Conservation (phyloP, 2,113 vertebrate species). For the Tenebrosternarchus preto region DNA sequence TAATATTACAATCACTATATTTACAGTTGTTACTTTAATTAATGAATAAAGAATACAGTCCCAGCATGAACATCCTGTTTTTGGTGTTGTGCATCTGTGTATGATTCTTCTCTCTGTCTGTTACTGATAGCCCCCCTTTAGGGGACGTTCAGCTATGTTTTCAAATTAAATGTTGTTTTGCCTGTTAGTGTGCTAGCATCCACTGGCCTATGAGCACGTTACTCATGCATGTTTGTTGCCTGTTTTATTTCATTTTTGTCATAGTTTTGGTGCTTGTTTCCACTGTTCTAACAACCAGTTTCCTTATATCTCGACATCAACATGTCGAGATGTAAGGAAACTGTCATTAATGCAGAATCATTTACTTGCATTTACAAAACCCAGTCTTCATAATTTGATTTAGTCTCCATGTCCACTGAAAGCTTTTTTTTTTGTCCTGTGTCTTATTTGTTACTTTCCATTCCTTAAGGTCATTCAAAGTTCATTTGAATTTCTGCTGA, state of each 20-base stretch:
- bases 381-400: neutral
- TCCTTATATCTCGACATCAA: too few species aligned
- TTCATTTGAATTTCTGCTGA: neutral
- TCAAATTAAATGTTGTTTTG: constrained; percentile 5
- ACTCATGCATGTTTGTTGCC: constrained; percentile 5
- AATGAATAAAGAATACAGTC: neutral
- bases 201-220: neutral
- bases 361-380: neutral
- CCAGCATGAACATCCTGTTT: too few species aligned
- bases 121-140: neutral
- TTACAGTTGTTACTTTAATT: neutral
- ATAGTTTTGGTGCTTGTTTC: neutral
- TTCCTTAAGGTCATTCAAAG: neutral
- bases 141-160: constrained; percentile 30
- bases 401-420: neutral
- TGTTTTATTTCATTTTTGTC: neutral
- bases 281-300: too few species aligned
- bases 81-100: neutral
- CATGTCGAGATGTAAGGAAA: neutral
- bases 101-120: neutral
- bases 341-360: neutral
- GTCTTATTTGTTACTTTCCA: neutral
- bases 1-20: too few species aligned
- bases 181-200: neutral
- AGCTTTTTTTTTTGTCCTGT: neutral